Evolutionary conservation across 2,797 vertebrate species (phyloP).

Genomic region (Gastrophryne carolinensis): DNA sequence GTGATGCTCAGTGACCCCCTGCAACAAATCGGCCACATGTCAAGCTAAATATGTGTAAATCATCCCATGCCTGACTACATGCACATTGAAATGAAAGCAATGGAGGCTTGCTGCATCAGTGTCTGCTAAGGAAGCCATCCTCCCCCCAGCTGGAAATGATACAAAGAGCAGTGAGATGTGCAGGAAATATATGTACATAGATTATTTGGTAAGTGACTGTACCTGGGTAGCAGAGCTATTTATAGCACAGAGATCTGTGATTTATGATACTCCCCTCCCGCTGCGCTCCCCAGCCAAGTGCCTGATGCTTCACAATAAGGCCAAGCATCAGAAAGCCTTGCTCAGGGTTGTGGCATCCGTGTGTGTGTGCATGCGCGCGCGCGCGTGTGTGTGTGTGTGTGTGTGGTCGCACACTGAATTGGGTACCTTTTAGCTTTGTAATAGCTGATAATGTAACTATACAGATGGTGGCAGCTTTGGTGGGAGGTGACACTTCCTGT

Average conservation of each 20-base stretch:
- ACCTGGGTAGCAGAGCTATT: constrained; percentile 39
- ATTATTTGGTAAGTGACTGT: constrained; percentile 40
- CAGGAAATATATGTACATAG: constrained; percentile 49
- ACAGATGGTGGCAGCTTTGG: not conserved
- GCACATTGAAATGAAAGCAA: no score
- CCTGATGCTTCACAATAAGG: not conserved
- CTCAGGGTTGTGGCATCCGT: no score
- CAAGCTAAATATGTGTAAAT: no score
- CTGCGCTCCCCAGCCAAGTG: not conserved
- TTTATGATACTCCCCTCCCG: constrained; percentile 2
- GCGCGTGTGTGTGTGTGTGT: not conserved
- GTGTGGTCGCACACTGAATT: no score
- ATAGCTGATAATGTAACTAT: no score
- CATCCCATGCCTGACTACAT: no score
- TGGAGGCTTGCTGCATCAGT: not conserved
- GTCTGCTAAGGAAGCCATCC: constrained; percentile 21
- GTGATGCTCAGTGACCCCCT: no score
- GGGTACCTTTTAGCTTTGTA: no score
- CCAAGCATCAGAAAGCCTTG: not conserved
- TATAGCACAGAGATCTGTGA: constrained; percentile 22
- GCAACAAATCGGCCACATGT: no score
- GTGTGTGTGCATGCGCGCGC: not conserved
- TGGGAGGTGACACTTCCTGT: no score
- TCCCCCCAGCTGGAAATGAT: constrained; percentile 33
- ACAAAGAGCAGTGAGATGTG: constrained; percentile 23